Percentiles rank a stretch among this genome's conserved stretches.
phyloP scores from a whole-genome alignment of 2,113 vertebrate species.

The Nerophis lumbriciformis region DNA sequence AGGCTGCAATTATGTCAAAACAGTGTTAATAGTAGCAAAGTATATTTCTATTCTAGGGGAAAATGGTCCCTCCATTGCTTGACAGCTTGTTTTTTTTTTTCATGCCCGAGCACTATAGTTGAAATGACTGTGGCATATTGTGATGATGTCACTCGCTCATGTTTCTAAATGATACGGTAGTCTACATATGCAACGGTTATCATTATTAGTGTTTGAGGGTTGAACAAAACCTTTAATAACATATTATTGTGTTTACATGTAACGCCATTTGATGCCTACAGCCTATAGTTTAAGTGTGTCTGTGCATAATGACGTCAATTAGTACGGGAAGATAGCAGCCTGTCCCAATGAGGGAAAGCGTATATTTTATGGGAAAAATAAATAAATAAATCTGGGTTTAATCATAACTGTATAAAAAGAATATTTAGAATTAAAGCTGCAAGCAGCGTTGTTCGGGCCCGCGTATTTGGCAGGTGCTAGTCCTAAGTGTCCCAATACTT shows the following conservation, averaged over 20 bases:
- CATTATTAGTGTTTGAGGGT: constrained; percentile 15
- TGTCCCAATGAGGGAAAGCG: background rate
- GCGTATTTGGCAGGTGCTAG: no score
- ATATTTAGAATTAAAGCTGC: no score
- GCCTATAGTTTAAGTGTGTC: constrained; percentile 14
- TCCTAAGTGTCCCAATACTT: no score
- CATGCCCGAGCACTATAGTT: constrained; percentile 11
- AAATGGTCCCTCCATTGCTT: constrained; percentile 11
- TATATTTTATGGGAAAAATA: background rate
- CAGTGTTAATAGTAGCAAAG: constrained; percentile 39
- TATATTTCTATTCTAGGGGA: constrained; percentile 30
- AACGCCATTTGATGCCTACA: constrained; percentile 12
- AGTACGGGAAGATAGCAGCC: background rate
- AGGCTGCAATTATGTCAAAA: constrained; percentile 54
- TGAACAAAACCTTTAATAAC: constrained; percentile 14
- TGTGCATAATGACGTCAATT: background rate
- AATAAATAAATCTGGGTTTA: no score
- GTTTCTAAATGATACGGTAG: constrained; percentile 39
- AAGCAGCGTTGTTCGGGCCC: no score
- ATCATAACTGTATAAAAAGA: no score
- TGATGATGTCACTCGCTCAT: constrained; percentile 28
- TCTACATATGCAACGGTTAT: constrained; percentile 36
- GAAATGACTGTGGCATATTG: constrained; percentile 42
- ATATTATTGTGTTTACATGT: constrained; percentile 29
- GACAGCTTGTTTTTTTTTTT: constrained; percentile 31